Conservation (phyloP, 2,888 invertebrate genomes). For the Monopis laevigella region DNA sequence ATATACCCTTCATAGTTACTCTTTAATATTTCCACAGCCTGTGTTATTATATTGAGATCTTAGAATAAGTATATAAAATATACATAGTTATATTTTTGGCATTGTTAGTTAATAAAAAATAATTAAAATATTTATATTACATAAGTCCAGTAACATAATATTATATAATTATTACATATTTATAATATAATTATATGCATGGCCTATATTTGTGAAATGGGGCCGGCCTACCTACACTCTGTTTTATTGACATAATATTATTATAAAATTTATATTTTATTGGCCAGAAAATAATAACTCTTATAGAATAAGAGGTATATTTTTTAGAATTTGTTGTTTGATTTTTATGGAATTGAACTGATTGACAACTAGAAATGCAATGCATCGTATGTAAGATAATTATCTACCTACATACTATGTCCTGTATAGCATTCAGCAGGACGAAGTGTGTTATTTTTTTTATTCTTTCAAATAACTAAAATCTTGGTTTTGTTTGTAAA, state of each 20-base stretch:
- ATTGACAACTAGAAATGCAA: constrained; percentile 57
- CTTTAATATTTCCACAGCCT: no score
- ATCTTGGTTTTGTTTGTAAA: background rate
- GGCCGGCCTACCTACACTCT: background rate
- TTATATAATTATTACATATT: no score
- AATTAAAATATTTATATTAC: no score
- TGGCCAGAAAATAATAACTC: constrained; percentile 2
- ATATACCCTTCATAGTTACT: no score
- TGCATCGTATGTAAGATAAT: constrained; percentile 65
- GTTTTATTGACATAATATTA: background rate
- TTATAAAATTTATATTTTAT: background rate
- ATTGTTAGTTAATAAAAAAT: no score
- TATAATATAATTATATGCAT: background rate
- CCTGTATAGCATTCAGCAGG: constrained; percentile 24
- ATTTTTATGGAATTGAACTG: constrained; percentile 65
- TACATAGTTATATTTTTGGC: no score
- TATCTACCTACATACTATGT: constrained; percentile 50
- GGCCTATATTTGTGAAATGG: background rate
- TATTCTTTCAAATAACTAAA: background rate
- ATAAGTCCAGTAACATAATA: no score
- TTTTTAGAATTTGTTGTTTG: constrained; percentile 55
- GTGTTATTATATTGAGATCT: no score
- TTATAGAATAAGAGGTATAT: constrained; percentile 36
- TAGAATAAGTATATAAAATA: no score
- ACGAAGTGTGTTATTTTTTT: background rate